phyloP scores from a whole-genome alignment of 2,888 invertebrate genomes.

The Dasypogon diadema region DNA sequence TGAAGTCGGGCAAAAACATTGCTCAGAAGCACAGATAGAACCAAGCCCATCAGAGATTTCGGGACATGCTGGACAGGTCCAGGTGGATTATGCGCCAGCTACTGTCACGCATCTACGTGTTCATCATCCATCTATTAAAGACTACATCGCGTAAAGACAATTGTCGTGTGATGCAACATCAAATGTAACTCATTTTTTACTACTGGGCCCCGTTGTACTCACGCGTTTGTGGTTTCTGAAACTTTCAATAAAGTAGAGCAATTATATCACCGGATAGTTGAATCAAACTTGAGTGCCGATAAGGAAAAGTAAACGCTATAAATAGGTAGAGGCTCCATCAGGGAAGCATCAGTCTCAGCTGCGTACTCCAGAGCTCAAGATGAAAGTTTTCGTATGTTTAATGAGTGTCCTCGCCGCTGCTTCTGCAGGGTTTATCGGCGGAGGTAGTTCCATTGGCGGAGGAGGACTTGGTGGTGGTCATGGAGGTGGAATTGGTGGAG shows the following conservation, averaged over 20 bases:
- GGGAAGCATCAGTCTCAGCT: conserved; percentile 39
- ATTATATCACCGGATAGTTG: conserved; percentile 30
- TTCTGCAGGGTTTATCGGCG: conserved; percentile 29
- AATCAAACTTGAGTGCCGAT: background rate
- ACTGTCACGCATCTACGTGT: background rate
- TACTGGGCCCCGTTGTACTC: background rate
- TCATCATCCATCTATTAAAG: background rate
- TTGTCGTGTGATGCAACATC: conserved; percentile 27
- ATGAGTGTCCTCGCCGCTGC: conserved; percentile 25
- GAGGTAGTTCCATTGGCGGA: conserved; percentile 9
- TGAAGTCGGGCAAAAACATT: too few relatives aligned
- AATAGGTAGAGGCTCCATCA: conserved; percentile 10
- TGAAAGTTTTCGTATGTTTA: conserved; percentile 48
- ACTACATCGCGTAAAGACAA: conserved; percentile 20
- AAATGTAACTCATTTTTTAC: conserved; percentile 16
- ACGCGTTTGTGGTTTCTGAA: conserved; percentile 29
- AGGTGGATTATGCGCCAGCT: too few relatives aligned
- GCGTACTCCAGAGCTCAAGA: conserved; percentile 23
- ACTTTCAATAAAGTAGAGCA: conserved; percentile 47
- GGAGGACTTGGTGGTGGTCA: background rate
- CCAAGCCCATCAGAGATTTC: too few relatives aligned
- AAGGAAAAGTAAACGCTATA: conserved; percentile 28
- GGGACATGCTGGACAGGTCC: too few relatives aligned
- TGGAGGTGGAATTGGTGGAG: background rate
- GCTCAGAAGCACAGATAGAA: too few relatives aligned